Conservation (phyloP, 2,888 invertebrate genomes). For the Epirrhoe alternata region DNA sequence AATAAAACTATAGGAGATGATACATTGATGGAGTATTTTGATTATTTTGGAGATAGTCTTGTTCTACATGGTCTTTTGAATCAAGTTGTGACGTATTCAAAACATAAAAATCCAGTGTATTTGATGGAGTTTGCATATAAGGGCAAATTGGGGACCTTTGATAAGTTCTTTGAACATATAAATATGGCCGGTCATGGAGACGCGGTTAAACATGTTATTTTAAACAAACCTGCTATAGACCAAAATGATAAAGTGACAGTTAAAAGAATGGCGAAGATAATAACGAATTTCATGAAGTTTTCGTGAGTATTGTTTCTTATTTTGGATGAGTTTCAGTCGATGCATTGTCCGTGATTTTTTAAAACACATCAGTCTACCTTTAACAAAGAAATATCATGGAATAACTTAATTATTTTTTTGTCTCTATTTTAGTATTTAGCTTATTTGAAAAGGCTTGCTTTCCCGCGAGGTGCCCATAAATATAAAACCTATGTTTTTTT, state of each 20-base stretch:
- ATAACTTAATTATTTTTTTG: too few species aligned
- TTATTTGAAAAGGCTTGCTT: too few species aligned
- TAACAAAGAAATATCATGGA: too few species aligned
- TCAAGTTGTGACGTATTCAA: slow-evolving; percentile 45
- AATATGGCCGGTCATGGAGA: slow-evolving; percentile 53
- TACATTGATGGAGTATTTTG: slow-evolving; percentile 44
- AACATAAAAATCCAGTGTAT: slow-evolving; percentile 45
- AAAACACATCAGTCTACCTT: too few species aligned
- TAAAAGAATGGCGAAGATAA: slow-evolving; percentile 45
- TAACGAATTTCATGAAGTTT: slow-evolving; percentile 51
- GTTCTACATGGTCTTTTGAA: slow-evolving; percentile 48
- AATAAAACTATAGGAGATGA: slow-evolving; percentile 44
- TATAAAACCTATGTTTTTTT: too few species aligned
- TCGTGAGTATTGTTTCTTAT: slow-evolving; percentile 46
- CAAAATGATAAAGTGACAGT: slow-evolving; percentile 44
- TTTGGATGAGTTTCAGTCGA: neutral
- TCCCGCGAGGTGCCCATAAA: too few species aligned
- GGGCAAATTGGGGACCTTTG: slow-evolving; percentile 47
- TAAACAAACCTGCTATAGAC: slow-evolving; percentile 35
- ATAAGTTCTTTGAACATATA: slow-evolving; percentile 44
- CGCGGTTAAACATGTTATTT: slow-evolving; percentile 48
- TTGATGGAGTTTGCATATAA: slow-evolving; percentile 56
- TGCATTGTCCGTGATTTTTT: too few species aligned
- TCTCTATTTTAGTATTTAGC: too few species aligned
- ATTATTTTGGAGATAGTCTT: slow-evolving; percentile 52